phyloP scores from a whole-genome alignment of 2,888 invertebrate species.

The Lycia hirtaria region DNA sequence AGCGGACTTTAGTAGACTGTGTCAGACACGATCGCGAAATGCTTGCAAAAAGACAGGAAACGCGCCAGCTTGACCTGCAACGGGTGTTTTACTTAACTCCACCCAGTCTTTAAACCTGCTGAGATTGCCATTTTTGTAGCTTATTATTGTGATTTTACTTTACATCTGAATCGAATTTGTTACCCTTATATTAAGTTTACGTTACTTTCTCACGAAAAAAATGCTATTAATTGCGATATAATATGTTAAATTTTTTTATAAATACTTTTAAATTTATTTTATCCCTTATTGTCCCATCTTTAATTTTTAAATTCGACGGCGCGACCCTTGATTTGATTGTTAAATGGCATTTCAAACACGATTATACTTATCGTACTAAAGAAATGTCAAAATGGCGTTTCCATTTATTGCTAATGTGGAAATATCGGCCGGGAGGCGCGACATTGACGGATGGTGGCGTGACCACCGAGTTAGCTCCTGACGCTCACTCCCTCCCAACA shows the following conservation, averaged over 20 bases:
- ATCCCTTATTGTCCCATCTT: too few species aligned
- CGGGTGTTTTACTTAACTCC: conserved; percentile 6
- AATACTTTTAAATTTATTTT: too few species aligned
- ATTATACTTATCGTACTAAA: too few species aligned
- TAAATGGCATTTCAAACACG: too few species aligned
- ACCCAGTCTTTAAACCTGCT: background rate
- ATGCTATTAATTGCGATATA: too few species aligned
- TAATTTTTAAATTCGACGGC: too few species aligned
- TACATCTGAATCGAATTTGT: too few species aligned
- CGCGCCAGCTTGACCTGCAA: conserved; percentile 1
- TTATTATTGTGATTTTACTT: background rate
- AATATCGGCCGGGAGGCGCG: conserved; percentile 62
- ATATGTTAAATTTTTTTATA: too few species aligned
- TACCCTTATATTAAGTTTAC: too few species aligned
- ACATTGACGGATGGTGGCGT: conserved; percentile 69
- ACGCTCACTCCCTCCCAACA: conserved; percentile 26
- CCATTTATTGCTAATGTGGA: conserved; percentile 68
- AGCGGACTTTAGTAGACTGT: conserved; percentile 19
- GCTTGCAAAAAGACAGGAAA: conserved; percentile 19
- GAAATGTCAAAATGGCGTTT: too few species aligned
- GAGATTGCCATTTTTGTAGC: background rate
- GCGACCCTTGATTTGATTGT: too few species aligned
- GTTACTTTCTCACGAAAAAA: too few species aligned
- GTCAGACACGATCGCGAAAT: conserved; percentile 21
- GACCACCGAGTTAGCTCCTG: conserved; percentile 38